Conservation (phyloP, 2,113 vertebrate species). For the Ornithorhynchus anatinus region DNA sequence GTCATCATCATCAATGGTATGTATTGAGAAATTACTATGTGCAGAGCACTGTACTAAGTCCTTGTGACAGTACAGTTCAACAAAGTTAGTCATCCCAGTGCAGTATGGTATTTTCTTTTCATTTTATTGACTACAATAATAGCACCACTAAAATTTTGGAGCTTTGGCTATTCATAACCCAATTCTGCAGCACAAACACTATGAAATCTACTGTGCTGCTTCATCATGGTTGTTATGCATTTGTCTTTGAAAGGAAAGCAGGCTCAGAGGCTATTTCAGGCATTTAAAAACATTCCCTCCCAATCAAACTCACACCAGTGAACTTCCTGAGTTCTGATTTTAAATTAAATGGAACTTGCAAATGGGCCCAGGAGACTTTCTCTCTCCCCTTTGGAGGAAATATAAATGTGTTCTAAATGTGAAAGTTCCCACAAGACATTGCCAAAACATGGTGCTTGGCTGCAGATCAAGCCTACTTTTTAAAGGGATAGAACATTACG, state of each 20-base stretch:
- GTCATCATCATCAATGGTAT: too few species aligned
- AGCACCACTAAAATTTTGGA: too few species aligned
- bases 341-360: background rate
- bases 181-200: too few species aligned
- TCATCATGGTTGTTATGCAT: background rate
- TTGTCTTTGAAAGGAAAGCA: background rate
- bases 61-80: too few species aligned
- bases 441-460: background rate
- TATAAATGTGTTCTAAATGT: background rate
- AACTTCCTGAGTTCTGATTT: background rate
- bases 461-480: slow-evolving; percentile 10
- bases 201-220: background rate
- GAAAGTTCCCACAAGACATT: background rate
- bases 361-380: background rate
- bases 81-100: too few species aligned
- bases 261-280: background rate
- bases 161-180: too few species aligned
- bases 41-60: too few species aligned
- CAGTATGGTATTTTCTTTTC: too few species aligned
- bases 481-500: slow-evolving; percentile 21
- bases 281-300: background rate
- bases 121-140: too few species aligned
- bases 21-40: too few species aligned
- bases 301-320: background rate
- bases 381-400: background rate